Conservation (phyloP, 2,797 vertebrate genomes). For the Lepilemur septentrionalis region DNA sequence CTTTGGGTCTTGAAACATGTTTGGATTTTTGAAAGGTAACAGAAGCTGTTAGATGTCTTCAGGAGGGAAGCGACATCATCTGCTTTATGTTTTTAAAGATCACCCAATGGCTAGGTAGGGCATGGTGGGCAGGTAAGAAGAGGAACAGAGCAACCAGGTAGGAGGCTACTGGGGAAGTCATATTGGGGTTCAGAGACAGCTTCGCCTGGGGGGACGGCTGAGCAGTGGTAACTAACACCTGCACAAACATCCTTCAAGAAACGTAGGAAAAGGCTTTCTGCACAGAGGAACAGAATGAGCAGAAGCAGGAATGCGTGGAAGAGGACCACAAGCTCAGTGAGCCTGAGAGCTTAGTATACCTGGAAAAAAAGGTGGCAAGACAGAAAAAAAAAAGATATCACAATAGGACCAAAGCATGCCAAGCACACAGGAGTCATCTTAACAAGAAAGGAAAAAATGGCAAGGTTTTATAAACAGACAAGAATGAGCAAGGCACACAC, state of each 20-base stretch:
- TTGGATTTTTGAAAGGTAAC: not conserved
- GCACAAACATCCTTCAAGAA: not conserved
- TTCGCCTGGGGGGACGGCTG: not conserved
- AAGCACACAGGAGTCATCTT: not conserved
- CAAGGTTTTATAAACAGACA: not conserved
- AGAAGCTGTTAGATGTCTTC: not conserved
- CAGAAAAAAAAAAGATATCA: not conserved
- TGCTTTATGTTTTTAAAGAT: not conserved
- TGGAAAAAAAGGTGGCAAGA: not conserved
- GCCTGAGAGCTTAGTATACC: not conserved
- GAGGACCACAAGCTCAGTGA: not conserved
- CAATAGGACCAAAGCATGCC: not conserved
- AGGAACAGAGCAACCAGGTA: not conserved
- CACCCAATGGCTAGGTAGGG: not conserved
- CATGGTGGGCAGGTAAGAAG: not conserved
- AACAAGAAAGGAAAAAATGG: not conserved
- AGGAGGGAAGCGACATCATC: not conserved
- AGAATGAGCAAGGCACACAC: too few relatives aligned
- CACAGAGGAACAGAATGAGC: not conserved
- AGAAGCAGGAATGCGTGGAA: not conserved
- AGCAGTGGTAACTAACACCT: not conserved
- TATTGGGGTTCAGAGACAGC: not conserved
- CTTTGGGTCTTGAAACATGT: not conserved
- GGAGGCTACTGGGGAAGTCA: too few relatives aligned
- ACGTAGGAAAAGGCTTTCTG: not conserved